Conservation (phyloP, 2,888 invertebrate genomes). For the Drosophila affinis region DNA sequence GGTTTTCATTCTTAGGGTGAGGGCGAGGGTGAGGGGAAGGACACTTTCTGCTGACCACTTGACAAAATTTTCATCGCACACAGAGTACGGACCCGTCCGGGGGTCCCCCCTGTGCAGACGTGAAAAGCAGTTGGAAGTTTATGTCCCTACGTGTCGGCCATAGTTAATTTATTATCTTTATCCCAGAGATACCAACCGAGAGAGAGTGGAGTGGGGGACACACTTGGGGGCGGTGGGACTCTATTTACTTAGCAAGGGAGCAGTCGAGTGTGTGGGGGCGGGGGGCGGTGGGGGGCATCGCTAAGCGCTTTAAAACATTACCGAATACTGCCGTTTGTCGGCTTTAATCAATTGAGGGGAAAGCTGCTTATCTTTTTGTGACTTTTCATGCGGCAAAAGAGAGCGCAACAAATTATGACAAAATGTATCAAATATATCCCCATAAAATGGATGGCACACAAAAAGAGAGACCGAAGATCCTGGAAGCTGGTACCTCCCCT, state of each 20-base stretch:
- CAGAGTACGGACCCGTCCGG: neutral
- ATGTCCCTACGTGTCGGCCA: slow-evolving; percentile 70
- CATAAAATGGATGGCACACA: neutral
- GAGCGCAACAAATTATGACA: slow-evolving; percentile 52
- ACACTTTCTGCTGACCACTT: slow-evolving; percentile 60
- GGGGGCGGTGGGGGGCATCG: slow-evolving; percentile 1
- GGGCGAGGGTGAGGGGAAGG: neutral
- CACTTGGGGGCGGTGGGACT: too few species aligned
- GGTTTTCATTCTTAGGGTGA: too few species aligned
- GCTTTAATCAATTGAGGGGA: slow-evolving; percentile 66
- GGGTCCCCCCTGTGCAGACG: slow-evolving; percentile 12
- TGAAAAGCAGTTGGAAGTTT: slow-evolving; percentile 62
- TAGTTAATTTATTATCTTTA: slow-evolving; percentile 72
- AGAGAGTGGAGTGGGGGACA: too few species aligned
- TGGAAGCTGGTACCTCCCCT: neutral
- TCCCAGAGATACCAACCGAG: slow-evolving; percentile 8
- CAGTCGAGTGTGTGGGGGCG: too few species aligned
- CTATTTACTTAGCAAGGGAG: slow-evolving; percentile 4
- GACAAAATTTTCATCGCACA: slow-evolving; percentile 47
- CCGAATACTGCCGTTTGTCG: slow-evolving; percentile 38
- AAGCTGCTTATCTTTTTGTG: slow-evolving; percentile 34
- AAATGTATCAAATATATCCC: slow-evolving; percentile 33
- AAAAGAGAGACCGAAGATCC: neutral
- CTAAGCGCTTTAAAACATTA: slow-evolving; percentile 64
- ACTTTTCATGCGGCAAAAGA: slow-evolving; percentile 42